Evolutionary conservation across 2,888 invertebrate genomes (phyloP).

Genomic region (Blastobasis lacticolella): DNA sequence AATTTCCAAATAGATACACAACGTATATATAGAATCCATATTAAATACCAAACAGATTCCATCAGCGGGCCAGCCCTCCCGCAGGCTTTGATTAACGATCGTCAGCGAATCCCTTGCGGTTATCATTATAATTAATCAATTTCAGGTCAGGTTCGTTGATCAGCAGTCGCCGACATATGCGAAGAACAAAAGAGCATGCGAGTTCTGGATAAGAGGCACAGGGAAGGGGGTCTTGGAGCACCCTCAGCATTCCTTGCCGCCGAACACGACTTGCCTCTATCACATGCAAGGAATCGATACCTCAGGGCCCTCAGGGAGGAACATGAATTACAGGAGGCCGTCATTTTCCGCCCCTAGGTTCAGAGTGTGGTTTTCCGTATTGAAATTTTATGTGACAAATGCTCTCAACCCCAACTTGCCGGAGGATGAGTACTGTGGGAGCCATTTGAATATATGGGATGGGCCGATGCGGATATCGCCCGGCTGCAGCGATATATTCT

Average conservation of each 20-base stretch:
- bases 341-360: constrained; percentile 80
- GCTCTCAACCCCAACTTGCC: constrained; percentile 77
- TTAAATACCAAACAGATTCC: too few species aligned
- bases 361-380: constrained; percentile 88
- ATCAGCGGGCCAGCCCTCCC: background rate
- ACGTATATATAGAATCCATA: too few species aligned
- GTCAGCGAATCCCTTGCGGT: constrained; percentile 21
- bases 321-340: constrained; percentile 69
- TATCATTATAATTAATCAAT: constrained; percentile 35
- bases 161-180: constrained; percentile 87
- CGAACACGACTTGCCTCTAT: constrained; percentile 92
- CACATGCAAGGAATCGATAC: constrained; percentile 81
- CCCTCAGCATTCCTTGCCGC: constrained; percentile 88
- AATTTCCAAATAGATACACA: too few species aligned
- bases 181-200: constrained; percentile 88
- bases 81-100: constrained; percentile 20
- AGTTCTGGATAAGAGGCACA: constrained; percentile 89
- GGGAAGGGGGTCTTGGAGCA: constrained; percentile 87
- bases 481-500: constrained; percentile 86
- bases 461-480: constrained; percentile 85
- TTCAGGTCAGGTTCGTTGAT: constrained; percentile 88
- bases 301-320: constrained; percentile 72
- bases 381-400: constrained; percentile 87
- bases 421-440: constrained; percentile 85
- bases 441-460: constrained; percentile 91